phyloP scores from a whole-genome alignment of 2,113 vertebrate species.

The Dipodomys merriami region DNA sequence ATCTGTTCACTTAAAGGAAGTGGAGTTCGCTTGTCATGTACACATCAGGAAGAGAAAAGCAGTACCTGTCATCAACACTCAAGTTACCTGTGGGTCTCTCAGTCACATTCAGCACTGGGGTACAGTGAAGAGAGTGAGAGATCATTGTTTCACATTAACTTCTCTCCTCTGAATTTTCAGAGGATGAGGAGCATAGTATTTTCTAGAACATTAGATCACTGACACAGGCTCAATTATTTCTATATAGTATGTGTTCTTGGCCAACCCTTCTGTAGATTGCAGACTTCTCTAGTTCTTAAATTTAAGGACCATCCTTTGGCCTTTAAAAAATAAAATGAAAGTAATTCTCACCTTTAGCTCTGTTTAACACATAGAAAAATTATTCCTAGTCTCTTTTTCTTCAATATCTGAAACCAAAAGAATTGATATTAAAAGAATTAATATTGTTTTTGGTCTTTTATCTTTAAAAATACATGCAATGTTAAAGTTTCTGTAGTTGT shows the following conservation, averaged over 20 bases:
- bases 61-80: not conserved
- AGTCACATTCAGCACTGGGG: not conserved
- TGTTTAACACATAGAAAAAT: slow-evolving; percentile 31
- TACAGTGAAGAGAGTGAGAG: not conserved
- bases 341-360: not conserved
- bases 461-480: not conserved
- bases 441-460: too few species aligned
- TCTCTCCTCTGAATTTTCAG: not conserved
- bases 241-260: not conserved
- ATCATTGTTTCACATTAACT: not conserved
- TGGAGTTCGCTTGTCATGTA: not conserved
- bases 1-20: not conserved
- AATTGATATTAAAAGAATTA: not conserved
- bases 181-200: not conserved
- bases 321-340: not conserved
- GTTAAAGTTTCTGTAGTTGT: slow-evolving; percentile 7
- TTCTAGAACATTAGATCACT: not conserved
- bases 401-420: slow-evolving; percentile 41
- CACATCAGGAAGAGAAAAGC: not conserved
- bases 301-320: not conserved
- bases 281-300: not conserved
- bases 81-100: not conserved
- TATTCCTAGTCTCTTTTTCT: slow-evolving; percentile 6
- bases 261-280: not conserved
- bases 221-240: not conserved